These are phyloP conservation scores for Pasiphila rectangulata DNA, from an alignment of 2,888 invertebrate species.

Conservation along the genomic window DNA sequence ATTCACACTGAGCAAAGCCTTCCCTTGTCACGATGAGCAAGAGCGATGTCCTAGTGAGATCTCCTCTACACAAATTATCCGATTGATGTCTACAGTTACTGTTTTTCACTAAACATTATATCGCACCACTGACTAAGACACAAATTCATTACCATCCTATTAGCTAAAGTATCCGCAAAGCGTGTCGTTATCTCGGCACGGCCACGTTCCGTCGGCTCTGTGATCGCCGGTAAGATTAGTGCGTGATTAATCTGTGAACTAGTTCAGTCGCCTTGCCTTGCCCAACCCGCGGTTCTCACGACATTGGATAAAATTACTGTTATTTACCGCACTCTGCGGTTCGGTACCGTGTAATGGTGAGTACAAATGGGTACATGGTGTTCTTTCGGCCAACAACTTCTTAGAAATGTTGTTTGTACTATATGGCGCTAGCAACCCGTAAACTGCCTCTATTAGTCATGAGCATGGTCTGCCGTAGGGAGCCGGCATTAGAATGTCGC, in stretches of 20 bases:
- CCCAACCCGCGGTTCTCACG: slow-evolving; percentile 68
- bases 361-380: neutral
- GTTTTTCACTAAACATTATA: neutral
- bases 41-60: no score
- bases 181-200: slow-evolving; percentile 49
- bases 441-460: no score
- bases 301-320: slow-evolving; percentile 75
- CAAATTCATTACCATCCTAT: slow-evolving; percentile 14
- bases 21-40: no score
- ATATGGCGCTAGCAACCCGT: no score
- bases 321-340: slow-evolving; percentile 48
- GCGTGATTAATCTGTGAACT: slow-evolving; percentile 67
- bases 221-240: slow-evolving; percentile 66
- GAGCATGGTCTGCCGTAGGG: no score
- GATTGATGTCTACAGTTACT: no score
- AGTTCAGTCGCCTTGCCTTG: slow-evolving; percentile 59
- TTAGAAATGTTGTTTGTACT: no score
- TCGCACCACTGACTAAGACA: neutral
- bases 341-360: slow-evolving; percentile 17
- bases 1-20: no score
- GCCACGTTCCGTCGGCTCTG: slow-evolving; percentile 49
- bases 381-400: no score
- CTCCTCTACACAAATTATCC: no score
- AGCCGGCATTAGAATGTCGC: no score
- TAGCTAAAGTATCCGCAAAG: slow-evolving; percentile 17